These are phyloP conservation scores for Trissolcus basalis DNA, from an alignment of 1,140 invertebrate species.

Conservation along the genomic window DNA sequence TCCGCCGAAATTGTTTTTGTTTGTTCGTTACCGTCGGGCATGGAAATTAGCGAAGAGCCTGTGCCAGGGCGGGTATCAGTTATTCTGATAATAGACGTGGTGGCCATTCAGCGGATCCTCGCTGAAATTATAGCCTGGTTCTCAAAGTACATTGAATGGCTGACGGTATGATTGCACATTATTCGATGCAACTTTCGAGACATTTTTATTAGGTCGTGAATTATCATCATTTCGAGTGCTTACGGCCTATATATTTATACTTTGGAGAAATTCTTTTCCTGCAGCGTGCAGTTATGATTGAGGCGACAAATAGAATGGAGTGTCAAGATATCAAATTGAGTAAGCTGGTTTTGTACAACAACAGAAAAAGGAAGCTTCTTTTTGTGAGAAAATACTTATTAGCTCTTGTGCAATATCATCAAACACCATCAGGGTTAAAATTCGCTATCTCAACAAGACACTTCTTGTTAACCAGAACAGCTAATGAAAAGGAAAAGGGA, in stretches of 20 bases:
- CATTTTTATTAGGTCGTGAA: too few species aligned
- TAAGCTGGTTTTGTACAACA: too few species aligned
- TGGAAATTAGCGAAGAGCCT: neutral
- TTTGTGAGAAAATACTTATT: constrained; percentile 20
- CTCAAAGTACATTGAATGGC: neutral
- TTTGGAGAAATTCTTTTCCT: too few species aligned
- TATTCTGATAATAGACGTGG: neutral
- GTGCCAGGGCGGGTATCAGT: neutral
- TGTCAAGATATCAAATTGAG: too few species aligned
- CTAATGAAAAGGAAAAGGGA: constrained; percentile 51
- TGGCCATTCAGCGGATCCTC: neutral
- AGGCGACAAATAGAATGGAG: too few species aligned
- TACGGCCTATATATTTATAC: too few species aligned
- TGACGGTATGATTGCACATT: too few species aligned
- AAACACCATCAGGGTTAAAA: constrained; percentile 5
- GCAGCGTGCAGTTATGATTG: too few species aligned
- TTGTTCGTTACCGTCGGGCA: neutral
- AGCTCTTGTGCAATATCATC: constrained; percentile 18
- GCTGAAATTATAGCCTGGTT: neutral
- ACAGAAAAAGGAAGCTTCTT: too few species aligned
- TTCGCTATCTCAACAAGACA: constrained; percentile 28
- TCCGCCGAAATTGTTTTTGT: neutral
- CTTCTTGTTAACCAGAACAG: constrained; percentile 46
- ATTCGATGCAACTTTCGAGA: too few species aligned
- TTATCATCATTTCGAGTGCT: too few species aligned